Percentiles rank a stretch among this genome's conserved stretches.
Conservation (phyloP, 2,113 vertebrate genomes). For the Struthidea cinerea region DNA sequence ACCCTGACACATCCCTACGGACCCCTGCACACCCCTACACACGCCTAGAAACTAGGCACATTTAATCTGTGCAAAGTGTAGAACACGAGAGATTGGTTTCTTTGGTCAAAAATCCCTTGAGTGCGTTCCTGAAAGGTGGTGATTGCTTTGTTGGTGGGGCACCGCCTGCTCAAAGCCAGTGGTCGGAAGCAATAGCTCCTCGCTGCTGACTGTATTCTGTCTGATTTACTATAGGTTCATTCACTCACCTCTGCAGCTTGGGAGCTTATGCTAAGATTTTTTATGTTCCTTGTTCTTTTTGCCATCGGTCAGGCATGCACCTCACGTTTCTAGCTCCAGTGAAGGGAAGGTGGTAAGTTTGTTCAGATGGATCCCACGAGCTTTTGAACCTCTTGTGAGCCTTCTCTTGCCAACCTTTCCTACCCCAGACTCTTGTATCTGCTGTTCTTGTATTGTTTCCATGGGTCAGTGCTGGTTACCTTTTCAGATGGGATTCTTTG, state of each 20-base stretch:
- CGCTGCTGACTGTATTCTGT: neutral
- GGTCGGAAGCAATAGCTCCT: neutral
- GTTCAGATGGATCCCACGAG: neutral
- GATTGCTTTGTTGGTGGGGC: neutral
- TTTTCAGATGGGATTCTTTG: neutral
- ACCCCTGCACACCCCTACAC: neutral
- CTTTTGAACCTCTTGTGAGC: neutral
- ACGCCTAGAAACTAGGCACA: fast-evolving
- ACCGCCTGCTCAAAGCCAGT: neutral
- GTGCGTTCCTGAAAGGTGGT: neutral
- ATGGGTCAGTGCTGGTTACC: neutral
- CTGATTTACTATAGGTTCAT: neutral
- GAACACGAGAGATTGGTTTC: neutral
- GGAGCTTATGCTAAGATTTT: neutral
- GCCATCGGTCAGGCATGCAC: neutral
- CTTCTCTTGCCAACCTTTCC: neutral
- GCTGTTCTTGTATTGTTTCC: neutral
- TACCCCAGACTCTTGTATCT: neutral
- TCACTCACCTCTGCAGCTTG: neutral
- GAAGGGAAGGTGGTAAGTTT: neutral
- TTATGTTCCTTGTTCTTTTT: neutral
- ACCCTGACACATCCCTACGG: no score
- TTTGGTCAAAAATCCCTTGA: neutral
- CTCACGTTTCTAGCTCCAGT: neutral
- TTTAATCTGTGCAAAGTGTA: neutral